Conservation (phyloP, 2,888 invertebrate species). For the Netelia melanura region DNA sequence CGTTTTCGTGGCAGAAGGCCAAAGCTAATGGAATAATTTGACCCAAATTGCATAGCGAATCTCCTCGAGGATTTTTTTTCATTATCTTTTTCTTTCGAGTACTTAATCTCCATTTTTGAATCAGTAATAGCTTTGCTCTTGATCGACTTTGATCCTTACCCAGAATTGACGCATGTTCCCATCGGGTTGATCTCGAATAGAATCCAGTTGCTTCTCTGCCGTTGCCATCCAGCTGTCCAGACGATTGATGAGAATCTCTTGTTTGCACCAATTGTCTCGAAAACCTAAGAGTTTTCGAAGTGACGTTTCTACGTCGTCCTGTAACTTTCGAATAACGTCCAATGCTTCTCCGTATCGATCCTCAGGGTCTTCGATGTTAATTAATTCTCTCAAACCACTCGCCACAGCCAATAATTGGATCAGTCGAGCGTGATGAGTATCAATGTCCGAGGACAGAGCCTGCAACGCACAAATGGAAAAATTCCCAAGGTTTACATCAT, state of each 20-base stretch:
- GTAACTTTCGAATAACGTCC: conserved; percentile 90
- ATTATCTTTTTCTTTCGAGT: conserved; percentile 26
- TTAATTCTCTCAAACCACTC: conserved; percentile 90
- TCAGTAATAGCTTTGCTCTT: not conserved
- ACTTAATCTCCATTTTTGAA: not conserved
- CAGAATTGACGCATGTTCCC: conserved; percentile 93
- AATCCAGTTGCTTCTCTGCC: conserved; percentile 90
- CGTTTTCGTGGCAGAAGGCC: conserved; percentile 60
- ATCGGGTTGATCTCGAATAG: conserved; percentile 88
- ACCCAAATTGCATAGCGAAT: conserved; percentile 56
- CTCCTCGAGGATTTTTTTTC: conserved; percentile 41
- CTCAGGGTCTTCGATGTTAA: conserved; percentile 91
- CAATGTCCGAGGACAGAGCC: conserved; percentile 91
- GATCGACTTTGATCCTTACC: conserved; percentile 84
- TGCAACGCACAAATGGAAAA: conserved; percentile 79
- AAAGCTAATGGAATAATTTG: conserved; percentile 70
- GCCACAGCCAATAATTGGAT: conserved; percentile 90
- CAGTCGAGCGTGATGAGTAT: conserved; percentile 92
- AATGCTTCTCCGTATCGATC: conserved; percentile 90
- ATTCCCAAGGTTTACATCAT: too few relatives aligned
- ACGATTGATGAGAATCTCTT: conserved; percentile 90
- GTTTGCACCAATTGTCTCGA: conserved; percentile 91
- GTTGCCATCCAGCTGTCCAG: conserved; percentile 92
- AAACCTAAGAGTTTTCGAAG: conserved; percentile 90
- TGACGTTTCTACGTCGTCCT: conserved; percentile 91